Evolutionary conservation across 2,888 invertebrate species (phyloP).

Genomic region (Spodoptera picta): DNA sequence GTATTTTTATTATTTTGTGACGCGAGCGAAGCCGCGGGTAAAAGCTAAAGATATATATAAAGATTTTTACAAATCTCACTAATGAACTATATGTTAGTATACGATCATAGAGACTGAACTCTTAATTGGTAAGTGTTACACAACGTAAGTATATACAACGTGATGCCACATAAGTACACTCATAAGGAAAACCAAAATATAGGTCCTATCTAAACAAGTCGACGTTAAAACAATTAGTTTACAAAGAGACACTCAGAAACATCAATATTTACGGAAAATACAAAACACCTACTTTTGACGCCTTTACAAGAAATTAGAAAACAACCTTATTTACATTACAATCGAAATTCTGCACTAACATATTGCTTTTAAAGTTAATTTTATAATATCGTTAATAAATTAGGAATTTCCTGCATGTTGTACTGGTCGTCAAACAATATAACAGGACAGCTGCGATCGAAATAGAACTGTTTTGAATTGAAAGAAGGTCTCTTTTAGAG

Average conservation of each 20-base stretch:
- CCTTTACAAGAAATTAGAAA: not conserved
- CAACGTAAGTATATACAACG: not conserved
- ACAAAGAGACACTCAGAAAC: slow-evolving; percentile 1
- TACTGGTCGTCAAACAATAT: too few relatives aligned
- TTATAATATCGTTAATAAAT: too few relatives aligned
- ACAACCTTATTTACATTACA: not conserved
- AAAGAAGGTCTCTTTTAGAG: not conserved
- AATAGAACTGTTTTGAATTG: not conserved
- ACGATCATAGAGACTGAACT: too few relatives aligned
- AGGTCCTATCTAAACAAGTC: slow-evolving; percentile 9
- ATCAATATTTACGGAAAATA: slow-evolving; percentile 13
- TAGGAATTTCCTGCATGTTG: too few relatives aligned
- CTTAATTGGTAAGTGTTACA: too few relatives aligned
- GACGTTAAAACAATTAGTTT: slow-evolving; percentile 1
- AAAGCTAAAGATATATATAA: too few relatives aligned
- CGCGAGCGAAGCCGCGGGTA: too few relatives aligned
- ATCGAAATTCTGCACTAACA: not conserved
- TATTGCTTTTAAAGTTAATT: too few relatives aligned
- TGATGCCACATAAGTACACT: not conserved
- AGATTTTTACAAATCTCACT: too few relatives aligned
- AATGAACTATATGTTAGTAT: too few relatives aligned
- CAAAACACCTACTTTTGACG: slow-evolving; percentile 4
- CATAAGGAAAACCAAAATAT: slow-evolving; percentile 4
- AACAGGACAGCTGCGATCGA: not conserved
- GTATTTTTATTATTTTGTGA: too few relatives aligned